Evolutionary conservation across 2,888 invertebrate species (phyloP), one percentile per base, ranked within the genome.

Genomic region (Lycia hirtaria): DNA sequence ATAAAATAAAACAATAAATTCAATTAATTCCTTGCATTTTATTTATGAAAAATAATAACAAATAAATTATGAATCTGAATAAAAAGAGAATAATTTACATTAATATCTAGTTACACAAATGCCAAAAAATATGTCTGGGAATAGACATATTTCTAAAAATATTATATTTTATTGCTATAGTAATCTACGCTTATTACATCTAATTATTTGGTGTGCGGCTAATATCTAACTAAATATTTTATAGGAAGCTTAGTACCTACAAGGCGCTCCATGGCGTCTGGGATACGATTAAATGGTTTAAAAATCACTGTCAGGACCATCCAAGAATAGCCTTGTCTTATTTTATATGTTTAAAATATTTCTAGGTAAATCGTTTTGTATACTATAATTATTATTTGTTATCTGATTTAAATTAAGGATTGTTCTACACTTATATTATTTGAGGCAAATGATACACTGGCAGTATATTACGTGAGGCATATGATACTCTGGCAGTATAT

Each of bases 21-120:
- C 4, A 26, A 45, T 24, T 30, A 47, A 44, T 28, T 50, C 53
- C 41, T 24, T 44, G 30, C 30, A 53, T 60, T 73, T 63, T 71
- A 72, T 68, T 72, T 59, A 64, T 54, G 67, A 71, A 68, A n/a
- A 70, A 60, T 70, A 65, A 60, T 71, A 75, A 74, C 71, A 73
- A 75, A 73, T 73, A 75, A 75, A 62, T 73, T 69, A 75, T 67
- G 54, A 62, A 71, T 64, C 62, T 63, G 49, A 41, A 37, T 44
- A 47, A 62, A 67, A 56, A 67, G 64, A 64, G 17, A 62, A 64
- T 69, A 62, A 62, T 68, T 54, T 57, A 51, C 32, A 38, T 43
- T 60, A 68, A 33, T 49, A 68, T 65, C 66, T 73, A 69, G 62
- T 67, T 73, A 72, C 66, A 56, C 37, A 72, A 75, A 71, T 75